A percentile compares a stretch with the other conserved stretches of the same genome.
phyloP scores from a whole-genome alignment of 2,888 invertebrate species.

The Cryptus armator region DNA sequence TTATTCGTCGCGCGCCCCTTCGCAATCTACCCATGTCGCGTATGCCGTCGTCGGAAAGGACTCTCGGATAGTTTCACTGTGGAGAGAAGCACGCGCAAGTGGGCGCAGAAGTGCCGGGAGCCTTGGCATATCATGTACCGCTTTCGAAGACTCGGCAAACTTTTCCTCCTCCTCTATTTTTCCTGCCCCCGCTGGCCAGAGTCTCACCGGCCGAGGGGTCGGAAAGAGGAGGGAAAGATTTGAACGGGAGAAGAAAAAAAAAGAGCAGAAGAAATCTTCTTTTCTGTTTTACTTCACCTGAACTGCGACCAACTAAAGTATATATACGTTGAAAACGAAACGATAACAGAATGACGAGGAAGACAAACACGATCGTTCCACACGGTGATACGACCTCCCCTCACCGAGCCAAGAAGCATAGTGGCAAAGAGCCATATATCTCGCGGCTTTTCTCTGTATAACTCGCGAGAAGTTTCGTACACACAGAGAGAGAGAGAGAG shows the following conservation, averaged over 20 bases:
- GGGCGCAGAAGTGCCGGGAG: slow-evolving; percentile 17
- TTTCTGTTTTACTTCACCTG: slow-evolving; percentile 15
- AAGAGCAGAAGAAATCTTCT: slow-evolving; percentile 42
- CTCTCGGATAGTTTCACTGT: slow-evolving; percentile 22
- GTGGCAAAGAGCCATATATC: neutral
- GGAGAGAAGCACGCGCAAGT: slow-evolving; percentile 15
- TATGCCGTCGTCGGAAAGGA: slow-evolving; percentile 9
- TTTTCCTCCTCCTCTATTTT: neutral
- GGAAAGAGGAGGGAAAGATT: slow-evolving; percentile 11
- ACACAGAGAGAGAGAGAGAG: slow-evolving; percentile 21
- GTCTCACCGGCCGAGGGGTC: neutral
- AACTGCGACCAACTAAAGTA: neutral
- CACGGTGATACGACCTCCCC: neutral
- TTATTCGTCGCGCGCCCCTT: slow-evolving; percentile 2
- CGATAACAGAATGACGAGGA: slow-evolving; percentile 54
- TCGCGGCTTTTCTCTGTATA: neutral
- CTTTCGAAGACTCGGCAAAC: slow-evolving; percentile 11
- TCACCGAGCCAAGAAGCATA: neutral
- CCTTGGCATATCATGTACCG: slow-evolving; percentile 3
- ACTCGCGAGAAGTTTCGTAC: slow-evolving; percentile 15
- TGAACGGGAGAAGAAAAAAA: slow-evolving; percentile 2
- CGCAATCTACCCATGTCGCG: slow-evolving; percentile 17
- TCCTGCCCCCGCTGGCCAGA: neutral
- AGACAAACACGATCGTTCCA: slow-evolving; percentile 44
- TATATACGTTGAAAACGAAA: slow-evolving; percentile 26